Percentiles rank a stretch among this genome's conserved stretches.
Evolutionary conservation across 2,113 vertebrate genomes (phyloP).

Genomic region (Callipepla californica): DNA sequence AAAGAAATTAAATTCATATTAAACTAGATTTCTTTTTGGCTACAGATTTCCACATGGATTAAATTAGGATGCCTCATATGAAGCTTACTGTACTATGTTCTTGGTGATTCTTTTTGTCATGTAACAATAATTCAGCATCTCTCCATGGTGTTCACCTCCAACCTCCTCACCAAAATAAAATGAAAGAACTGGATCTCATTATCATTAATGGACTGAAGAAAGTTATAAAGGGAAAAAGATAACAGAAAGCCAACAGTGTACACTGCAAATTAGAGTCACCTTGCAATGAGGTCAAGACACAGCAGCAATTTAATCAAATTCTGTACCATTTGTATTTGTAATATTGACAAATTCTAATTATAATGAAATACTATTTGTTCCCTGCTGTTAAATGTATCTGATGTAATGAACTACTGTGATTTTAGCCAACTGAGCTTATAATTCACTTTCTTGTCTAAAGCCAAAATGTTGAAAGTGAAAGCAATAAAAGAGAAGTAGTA

Average conservation of each 20-base stretch:
- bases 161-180: background rate
- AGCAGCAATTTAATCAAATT: slow-evolving; percentile 32
- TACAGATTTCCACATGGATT: background rate
- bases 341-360: slow-evolving; percentile 52
- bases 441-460: background rate
- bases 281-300: slow-evolving; percentile 12
- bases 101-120: background rate
- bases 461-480: background rate
- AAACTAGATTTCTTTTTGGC: background rate
- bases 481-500: background rate
- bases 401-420: background rate
- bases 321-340: background rate
- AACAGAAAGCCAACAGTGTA: background rate
- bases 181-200: background rate
- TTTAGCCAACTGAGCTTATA: background rate
- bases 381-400: slow-evolving; percentile 12
- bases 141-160: background rate
- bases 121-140: background rate
- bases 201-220: background rate
- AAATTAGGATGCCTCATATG: background rate
- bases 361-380: slow-evolving; percentile 47
- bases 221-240: background rate
- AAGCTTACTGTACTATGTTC: background rate
- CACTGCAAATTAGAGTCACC: slow-evolving; percentile 28
- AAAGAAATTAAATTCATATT: background rate